phyloP scores from a whole-genome alignment of 2,888 invertebrate genomes.

The Prosopocoilus inquinatus region DNA sequence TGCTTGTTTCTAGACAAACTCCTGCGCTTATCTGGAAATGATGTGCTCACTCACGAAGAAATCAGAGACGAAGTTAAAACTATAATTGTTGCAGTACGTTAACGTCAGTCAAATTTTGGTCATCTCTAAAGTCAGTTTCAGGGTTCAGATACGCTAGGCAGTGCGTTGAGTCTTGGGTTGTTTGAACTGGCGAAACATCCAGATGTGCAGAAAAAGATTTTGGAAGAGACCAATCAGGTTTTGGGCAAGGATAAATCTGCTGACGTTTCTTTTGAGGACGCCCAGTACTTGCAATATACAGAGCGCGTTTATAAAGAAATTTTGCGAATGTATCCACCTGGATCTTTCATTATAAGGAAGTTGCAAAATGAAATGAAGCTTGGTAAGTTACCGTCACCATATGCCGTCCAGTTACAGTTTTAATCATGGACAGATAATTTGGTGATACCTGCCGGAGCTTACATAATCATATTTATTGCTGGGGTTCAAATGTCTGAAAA shows the following conservation, averaged over 20 bases:
- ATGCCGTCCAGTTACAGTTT: too few relatives aligned
- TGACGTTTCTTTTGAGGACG: conserved; percentile 3
- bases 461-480: conserved; percentile 4
- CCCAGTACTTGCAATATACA: not conserved
- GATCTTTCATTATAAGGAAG: not conserved
- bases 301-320: not conserved
- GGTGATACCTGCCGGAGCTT: too few relatives aligned
- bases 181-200: conserved; percentile 24
- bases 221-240: conserved; percentile 23
- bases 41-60: too few relatives aligned
- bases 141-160: conserved; percentile 30
- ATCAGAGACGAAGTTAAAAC: too few relatives aligned
- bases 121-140: not conserved
- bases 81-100: too few relatives aligned
- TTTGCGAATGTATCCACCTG: not conserved
- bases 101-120: too few relatives aligned
- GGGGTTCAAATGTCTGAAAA: conserved; percentile 14
- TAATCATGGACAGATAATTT: too few relatives aligned
- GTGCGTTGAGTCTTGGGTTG: conserved; percentile 21
- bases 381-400: too few relatives aligned
- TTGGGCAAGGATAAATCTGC: conserved; percentile 2
- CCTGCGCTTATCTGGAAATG: too few relatives aligned
- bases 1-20: too few relatives aligned
- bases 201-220: conserved; percentile 28
- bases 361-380: not conserved